Evolutionary conservation across 2,888 invertebrate species (phyloP), one percentile per base, ranked within the genome.

Genomic region (Melanotus villosus): DNA sequence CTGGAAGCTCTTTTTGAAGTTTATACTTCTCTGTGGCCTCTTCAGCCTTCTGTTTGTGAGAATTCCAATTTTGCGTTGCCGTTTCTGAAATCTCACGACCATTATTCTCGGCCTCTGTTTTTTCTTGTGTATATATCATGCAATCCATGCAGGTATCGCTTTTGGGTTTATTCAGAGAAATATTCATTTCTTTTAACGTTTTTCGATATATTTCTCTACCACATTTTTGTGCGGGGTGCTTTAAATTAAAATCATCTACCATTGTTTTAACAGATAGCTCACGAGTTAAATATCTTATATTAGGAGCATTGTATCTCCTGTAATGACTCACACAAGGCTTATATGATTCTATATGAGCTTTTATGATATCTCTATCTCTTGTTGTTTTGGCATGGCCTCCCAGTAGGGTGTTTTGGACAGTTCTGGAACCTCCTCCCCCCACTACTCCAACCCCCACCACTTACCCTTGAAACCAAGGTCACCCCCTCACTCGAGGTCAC

Each of bases 1-100:
- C 34, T 54, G 50, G 26, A 12, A 52, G 7, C n/a, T 54, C 32
- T 30, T 54, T 3, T 23, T 54, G 54, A 16, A 12, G 16, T 12
- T 41, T 41, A 5, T 54, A 34, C 34, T 54, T 54, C 4, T 54
- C 32, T 32, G 18, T 54, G 10, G 16, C 54, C 19, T n/a, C 34
- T 18, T n/a, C 1, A 32, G 54, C 18, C 52, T 52, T 30, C n/a
- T 36, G n/a, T 36, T 36, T n/a, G 3, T 36, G 2, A 2, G 2
- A n/a, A 3, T 3, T 26, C 7, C 26, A 3, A 26, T 26, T 26
- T 3, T 26, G 26, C 26, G 26, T 26, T n/a, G n/a, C 14, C 9
- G 41, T 41, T 41, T 12, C 16, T 16, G 16, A 41, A 41, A 16
- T 3, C 16, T 16, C 41, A 16, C 16, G 34, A n/a, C 34, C 34